phyloP scores from a whole-genome alignment of 1,140 invertebrate species.

The Agrilus planipennis region DNA sequence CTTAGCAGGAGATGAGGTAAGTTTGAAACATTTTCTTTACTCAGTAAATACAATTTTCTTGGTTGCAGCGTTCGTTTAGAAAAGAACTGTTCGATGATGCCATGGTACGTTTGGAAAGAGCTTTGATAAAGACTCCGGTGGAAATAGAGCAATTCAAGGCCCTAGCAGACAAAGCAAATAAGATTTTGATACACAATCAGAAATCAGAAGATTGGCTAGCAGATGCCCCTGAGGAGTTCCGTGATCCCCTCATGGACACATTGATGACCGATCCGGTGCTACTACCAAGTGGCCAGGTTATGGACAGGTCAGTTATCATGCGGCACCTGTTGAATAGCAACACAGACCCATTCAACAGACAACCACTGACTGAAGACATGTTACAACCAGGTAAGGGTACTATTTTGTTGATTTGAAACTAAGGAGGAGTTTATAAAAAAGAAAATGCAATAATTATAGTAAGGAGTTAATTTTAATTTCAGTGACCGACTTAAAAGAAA shows the following conservation, averaged over 20 bases:
- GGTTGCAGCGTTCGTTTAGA: constrained; percentile 76
- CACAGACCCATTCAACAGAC: constrained; percentile 95
- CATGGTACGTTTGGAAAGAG: constrained; percentile 62
- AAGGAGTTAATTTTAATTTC: constrained; percentile 15
- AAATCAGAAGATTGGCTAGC: constrained; percentile 83
- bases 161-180: constrained; percentile 67
- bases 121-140: constrained; percentile 68
- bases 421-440: too few species aligned
- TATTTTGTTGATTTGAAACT: too few species aligned
- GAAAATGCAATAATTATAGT: too few species aligned
- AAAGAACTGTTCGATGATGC: constrained; percentile 88
- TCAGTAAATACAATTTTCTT: constrained; percentile 12
- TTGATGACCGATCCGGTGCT: constrained; percentile 93
- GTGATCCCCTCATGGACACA: constrained; percentile 95
- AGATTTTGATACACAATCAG: constrained; percentile 69
- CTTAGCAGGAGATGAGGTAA: constrained; percentile 78
- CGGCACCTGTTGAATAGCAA: constrained; percentile 89
- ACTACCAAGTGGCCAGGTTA: constrained; percentile 86
- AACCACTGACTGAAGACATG: constrained; percentile 82
- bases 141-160: constrained; percentile 73
- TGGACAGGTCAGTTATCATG: constrained; percentile 90
- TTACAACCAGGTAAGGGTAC: constrained; percentile 58
- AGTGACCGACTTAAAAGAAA: constrained; percentile 27
- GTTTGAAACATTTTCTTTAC: constrained; percentile 9
- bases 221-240: constrained; percentile 94